Conservation (phyloP, 2,113 vertebrate genomes). For the Xyrauchen texanus region DNA sequence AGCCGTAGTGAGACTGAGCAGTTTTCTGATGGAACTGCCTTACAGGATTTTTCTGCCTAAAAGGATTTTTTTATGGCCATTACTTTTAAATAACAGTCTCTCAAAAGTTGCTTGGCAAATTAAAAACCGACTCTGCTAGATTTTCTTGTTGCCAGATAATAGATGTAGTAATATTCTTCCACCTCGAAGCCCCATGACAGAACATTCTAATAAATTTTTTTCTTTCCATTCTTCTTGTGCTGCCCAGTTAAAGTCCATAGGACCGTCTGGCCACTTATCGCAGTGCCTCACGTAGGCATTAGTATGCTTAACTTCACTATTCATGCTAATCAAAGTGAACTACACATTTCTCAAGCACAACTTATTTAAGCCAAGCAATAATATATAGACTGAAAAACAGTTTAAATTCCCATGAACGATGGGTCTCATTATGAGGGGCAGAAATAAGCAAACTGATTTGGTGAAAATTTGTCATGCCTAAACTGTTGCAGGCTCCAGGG, state of each 20-base stretch:
- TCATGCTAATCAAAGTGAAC: conserved; percentile 14
- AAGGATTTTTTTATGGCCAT: conserved; percentile 33
- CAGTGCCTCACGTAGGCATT: conserved; percentile 61
- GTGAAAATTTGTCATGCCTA: conserved; percentile 40
- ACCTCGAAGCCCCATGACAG: conserved; percentile 60
- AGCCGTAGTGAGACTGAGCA: background rate
- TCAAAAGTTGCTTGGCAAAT: conserved; percentile 33
- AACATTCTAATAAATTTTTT: conserved; percentile 65
- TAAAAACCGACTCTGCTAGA: conserved; percentile 47
- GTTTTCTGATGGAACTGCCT: conserved; percentile 15
- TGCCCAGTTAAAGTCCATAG: conserved; percentile 60
- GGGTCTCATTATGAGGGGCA: conserved; percentile 22
- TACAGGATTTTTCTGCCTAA: background rate
- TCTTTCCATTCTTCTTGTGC: conserved; percentile 55
- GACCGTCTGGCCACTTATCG: conserved; percentile 58
- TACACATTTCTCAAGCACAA: conserved; percentile 18
- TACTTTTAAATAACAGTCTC: conserved; percentile 28
- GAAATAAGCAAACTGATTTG: conserved; percentile 20
- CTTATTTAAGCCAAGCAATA: conserved; percentile 24
- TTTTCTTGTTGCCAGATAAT: conserved; percentile 63
- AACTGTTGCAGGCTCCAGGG: conserved; percentile 54
- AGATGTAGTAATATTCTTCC: conserved; percentile 66
- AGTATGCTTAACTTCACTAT: conserved; percentile 57
- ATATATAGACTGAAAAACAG: background rate
- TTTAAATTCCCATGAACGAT: conserved; percentile 29